Conservation (phyloP, 2,888 invertebrate genomes). For the Heliconius aoede region DNA sequence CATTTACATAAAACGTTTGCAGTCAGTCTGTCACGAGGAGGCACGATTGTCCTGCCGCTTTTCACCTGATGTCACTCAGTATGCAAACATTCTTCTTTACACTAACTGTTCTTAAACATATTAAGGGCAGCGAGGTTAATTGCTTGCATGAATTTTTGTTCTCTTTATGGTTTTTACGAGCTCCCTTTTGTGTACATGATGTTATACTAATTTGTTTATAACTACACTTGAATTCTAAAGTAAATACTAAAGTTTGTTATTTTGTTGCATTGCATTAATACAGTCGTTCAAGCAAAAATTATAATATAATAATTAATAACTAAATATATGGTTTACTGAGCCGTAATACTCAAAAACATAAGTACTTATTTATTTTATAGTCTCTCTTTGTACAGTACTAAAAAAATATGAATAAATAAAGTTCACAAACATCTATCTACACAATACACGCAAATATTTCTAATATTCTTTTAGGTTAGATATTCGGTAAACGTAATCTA, state of each 20-base stretch:
- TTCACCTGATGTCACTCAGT: constrained; percentile 73
- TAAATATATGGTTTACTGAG: too few species aligned
- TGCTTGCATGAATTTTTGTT: constrained; percentile 50
- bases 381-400: too few species aligned
- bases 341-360: too few species aligned
- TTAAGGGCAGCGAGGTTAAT: constrained; percentile 55
- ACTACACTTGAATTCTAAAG: not conserved
- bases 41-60: constrained; percentile 63
- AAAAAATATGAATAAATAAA: too few species aligned
- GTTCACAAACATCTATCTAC: too few species aligned
- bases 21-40: constrained; percentile 58
- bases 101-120: constrained; percentile 59
- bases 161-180: constrained; percentile 38
- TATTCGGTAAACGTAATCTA: not conserved
- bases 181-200: constrained; percentile 24
- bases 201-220: constrained; percentile 27
- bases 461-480: too few species aligned
- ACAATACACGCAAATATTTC: too few species aligned
- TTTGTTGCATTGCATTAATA: too few species aligned
- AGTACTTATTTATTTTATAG: too few species aligned
- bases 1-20: constrained; percentile 67
- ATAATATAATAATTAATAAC: too few species aligned
- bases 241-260: not conserved
- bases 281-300: not conserved
- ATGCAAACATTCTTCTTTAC: constrained; percentile 63